Evolutionary conservation across 2,113 vertebrate genomes (phyloP).

Genomic region (Picathartes gymnocephalus): DNA sequence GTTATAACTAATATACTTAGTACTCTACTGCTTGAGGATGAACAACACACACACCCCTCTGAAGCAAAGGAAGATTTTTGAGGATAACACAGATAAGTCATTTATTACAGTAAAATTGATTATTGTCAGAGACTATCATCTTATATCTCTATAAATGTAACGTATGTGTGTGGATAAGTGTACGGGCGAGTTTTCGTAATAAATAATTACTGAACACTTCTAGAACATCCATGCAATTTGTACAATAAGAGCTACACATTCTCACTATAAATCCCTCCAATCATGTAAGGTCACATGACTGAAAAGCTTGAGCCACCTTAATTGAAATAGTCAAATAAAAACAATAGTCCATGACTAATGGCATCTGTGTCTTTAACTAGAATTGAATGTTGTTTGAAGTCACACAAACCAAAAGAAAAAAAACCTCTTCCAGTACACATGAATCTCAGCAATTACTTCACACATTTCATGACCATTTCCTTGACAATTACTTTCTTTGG

Average conservation of each 20-base stretch:
- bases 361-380: background rate
- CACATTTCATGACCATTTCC: background rate
- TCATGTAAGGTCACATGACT: background rate
- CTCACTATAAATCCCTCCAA: background rate
- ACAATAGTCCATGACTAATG: background rate
- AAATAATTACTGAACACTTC: background rate
- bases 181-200: background rate
- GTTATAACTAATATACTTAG: background rate
- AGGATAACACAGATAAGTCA: background rate
- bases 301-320: background rate
- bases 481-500: background rate
- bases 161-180: accelerated
- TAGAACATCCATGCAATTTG: background rate
- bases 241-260: background rate
- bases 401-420: background rate
- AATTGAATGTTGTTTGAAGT: background rate
- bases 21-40: background rate
- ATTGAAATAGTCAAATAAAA: background rate
- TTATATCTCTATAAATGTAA: background rate
- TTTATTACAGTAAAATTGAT: background rate
- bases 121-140: background rate
- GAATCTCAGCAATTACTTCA: background rate
- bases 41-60: background rate
- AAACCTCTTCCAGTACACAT: background rate
- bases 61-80: background rate